Base-by-base conservation (phyloP, 2,113 vertebrate species). In the Ailuropoda melanoleuca region DNA sequence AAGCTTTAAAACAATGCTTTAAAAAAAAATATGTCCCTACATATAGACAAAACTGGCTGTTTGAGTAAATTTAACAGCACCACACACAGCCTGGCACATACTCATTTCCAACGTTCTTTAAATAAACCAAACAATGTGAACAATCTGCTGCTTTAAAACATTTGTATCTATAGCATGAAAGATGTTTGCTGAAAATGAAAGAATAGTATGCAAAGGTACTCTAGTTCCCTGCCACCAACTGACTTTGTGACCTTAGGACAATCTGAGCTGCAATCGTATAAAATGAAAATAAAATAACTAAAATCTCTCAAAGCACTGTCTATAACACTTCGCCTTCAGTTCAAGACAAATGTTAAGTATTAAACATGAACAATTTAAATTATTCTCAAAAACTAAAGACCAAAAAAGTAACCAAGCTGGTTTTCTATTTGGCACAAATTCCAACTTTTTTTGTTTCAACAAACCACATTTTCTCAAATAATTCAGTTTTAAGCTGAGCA, bases 51-150 rank as follows among this genome's bases (percentile, higher is more conserved):
- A 95, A 96, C 4, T 23, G 48, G 50, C 26, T 92, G 50, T 34
- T 31, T 70, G 78, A 80, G 81, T 96, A 90, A 88, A 93, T 81
- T 68, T 93, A 88, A 88, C 43, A 91, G 23, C 39, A 88, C 39
- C 68, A 93, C 53, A 89, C 43, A 87, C 34, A 96, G 34, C 34
- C 34, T 81, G 48, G 55, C 39, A 93, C 18, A 84, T 19, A 58
- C 55, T 80, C 43, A 80, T 70, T 86, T 89, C 75, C 80, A 95
- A 91, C 39, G 53, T 78, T 78, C 53, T 91, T 91, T 93, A 88
- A 97, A 95, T 91, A 95, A 87, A 95, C n/a, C 39, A 77, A 70
- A 77, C 66, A 96, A 85, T 91, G 37, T 83, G 75, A 90, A 83
- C 46, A 93, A 64, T 78, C 37, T 64, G 80, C 66, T 60, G 29